Conservation (phyloP, 2,888 invertebrate species). For the Lutraria lutraria region DNA sequence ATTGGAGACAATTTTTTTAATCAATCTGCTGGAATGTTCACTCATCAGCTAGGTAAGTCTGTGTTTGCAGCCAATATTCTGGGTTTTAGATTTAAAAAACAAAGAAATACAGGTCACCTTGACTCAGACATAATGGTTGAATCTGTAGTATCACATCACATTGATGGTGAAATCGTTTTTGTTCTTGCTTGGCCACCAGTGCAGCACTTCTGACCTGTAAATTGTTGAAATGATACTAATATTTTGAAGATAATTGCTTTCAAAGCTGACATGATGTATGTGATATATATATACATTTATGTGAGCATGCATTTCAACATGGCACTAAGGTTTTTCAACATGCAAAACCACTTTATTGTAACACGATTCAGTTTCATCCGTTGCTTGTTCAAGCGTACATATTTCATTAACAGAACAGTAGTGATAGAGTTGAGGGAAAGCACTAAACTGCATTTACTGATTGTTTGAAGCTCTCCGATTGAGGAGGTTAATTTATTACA, state of each 20-base stretch:
- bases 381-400: conserved; percentile 39
- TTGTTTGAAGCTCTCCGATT: conserved; percentile 44
- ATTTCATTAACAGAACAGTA: conserved; percentile 23
- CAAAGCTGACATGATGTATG: conserved; percentile 4
- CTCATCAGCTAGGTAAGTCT: background rate
- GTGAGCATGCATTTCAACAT: background rate
- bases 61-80: background rate
- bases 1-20: background rate
- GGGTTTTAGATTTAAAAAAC: background rate
- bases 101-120: background rate
- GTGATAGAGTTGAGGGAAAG: background rate
- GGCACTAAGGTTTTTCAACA: conserved; percentile 6
- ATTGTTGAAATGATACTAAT: background rate
- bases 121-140: background rate
- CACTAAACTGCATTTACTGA: background rate
- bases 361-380: conserved; percentile 19
- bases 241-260: background rate
- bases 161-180: background rate
- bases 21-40: background rate
- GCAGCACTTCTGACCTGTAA: background rate
- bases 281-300: background rate
- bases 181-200: background rate
- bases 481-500: conserved; percentile 40
- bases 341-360: conserved; percentile 34
- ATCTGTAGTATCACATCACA: background rate